Evolutionary conservation across 2,797 vertebrate species (phyloP), one percentile per base, ranked within the genome.

Genomic region (Oophaga sylvatica): DNA sequence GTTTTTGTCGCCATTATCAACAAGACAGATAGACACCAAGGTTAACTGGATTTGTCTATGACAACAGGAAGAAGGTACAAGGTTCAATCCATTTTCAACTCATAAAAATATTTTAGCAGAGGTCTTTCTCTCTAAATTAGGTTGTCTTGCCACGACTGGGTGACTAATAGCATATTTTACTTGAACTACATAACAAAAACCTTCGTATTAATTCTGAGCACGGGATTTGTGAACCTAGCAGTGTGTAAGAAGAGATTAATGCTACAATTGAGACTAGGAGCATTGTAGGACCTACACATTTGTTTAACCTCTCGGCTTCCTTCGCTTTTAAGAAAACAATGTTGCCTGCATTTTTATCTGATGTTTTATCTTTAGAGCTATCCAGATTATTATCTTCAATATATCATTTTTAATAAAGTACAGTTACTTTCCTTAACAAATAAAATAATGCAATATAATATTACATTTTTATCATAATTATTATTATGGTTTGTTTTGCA

Each of bases 201-300:
- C 82, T 75, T 75, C 41, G 35, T 60, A 62, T 75, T 75, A 62
- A 84, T 75, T 84, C 82, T 62, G 70, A 84, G 70, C 82, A 84
- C 70, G 20, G n/a, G 22, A 84, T 62, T 62, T 75, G 12, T 45
- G 31, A 75, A 75, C 31, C 12, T 15, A 57, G 70, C 56, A 75
- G 20, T 73, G 70, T 83, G 29, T 35, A 57, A 57, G 53, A 73
- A 59, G 56, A 45, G 82, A 84, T 84, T 84, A 84, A 75, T 75
- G 31, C 57, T 35, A 60, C 20, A 26, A 73, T 60, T 63, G 82
- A 75, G 68, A n/a, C 82, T n/a, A 31, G 65, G n/a, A 65, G 22
- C 81, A 82, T 82, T 70, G 67, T 68, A 53, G 48, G 65, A 56
- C 53, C 56, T 17, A 59, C 62, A 17, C 68, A 75, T 84, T 84